A percentile compares a stretch with the other conserved stretches of the same genome.
These are phyloP conservation scores for Sorex araneus DNA, from an alignment of 2,113 vertebrate species.

Conservation along the genomic window DNA sequence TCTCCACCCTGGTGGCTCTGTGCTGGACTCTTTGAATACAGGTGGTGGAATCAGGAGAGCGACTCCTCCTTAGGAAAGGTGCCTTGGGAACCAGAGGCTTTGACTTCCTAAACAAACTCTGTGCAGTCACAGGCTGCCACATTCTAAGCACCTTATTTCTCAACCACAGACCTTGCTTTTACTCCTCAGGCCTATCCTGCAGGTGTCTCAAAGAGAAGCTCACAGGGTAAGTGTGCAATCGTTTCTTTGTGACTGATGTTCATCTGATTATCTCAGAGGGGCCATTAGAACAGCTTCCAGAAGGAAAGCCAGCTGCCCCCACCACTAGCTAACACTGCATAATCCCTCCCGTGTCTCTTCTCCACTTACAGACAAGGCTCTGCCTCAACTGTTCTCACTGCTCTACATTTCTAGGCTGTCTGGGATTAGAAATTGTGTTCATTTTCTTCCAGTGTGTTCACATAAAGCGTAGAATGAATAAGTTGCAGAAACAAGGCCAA, in stretches of 20 bases:
- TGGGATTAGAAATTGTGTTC: not conserved
- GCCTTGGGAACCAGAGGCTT: too few species aligned
- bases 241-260: slow-evolving; percentile 10
- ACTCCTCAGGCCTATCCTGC: not conserved
- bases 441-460: not conserved
- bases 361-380: not conserved
- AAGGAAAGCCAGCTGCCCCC: slow-evolving; percentile 42
- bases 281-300: not conserved
- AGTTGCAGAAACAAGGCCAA: not conserved
- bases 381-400: not conserved
- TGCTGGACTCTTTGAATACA: not conserved
- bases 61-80: not conserved
- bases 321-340: not conserved
- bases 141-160: not conserved
- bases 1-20: not conserved
- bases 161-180: not conserved
- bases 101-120: not conserved
- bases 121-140: not conserved
- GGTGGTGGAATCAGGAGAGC: not conserved
- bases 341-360: not conserved
- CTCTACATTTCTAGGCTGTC: not conserved
- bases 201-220: not conserved
- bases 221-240: not conserved
- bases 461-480: not conserved
- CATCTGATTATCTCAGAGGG: slow-evolving; percentile 35